Evolutionary conservation across 2,113 vertebrate species (phyloP).

Genomic region (Vombatus ursinus): DNA sequence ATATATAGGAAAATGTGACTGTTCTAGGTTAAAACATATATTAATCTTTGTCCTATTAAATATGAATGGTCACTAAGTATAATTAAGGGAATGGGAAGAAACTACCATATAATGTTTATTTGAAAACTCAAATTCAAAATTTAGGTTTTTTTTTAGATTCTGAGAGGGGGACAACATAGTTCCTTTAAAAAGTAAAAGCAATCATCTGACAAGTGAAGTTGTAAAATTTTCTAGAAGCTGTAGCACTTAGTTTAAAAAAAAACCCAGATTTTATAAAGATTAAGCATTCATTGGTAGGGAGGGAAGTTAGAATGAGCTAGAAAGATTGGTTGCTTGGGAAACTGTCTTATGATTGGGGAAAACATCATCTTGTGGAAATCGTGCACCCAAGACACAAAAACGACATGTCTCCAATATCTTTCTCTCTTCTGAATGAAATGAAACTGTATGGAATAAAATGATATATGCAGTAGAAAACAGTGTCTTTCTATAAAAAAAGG

Average conservation of each 20-base stretch:
- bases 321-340: not conserved
- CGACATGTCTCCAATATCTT: not conserved
- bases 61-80: not conserved
- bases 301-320: not conserved
- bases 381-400: not conserved
- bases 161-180: not conserved
- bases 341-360: not conserved
- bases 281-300: not conserved
- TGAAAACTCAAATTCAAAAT: not conserved
- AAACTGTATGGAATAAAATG: not conserved
- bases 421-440: not conserved
- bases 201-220: not conserved
- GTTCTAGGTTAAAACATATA: not conserved
- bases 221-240: not conserved
- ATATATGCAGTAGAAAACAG: not conserved
- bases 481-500: not conserved
- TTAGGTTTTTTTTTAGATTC: not conserved
- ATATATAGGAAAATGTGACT: not conserved
- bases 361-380: not conserved
- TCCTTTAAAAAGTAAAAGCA: not conserved
- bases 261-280: not conserved
- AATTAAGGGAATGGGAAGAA: not conserved
- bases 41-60: not conserved
- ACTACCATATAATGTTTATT: not conserved
- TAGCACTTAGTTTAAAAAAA: not conserved